Conservation (phyloP, 2,888 invertebrate genomes). For the Litoditis marina region DNA sequence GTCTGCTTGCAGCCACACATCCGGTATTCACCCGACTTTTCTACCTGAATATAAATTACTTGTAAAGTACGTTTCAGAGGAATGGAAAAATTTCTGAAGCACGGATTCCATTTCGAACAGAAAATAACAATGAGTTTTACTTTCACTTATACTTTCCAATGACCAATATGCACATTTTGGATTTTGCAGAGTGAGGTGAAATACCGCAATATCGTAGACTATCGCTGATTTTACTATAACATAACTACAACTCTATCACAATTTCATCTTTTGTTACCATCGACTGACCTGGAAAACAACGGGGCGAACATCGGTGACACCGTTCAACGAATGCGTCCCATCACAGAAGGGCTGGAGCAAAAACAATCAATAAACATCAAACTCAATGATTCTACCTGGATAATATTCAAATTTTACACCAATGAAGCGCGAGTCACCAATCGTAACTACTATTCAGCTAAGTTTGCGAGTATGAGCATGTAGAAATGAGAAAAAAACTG, state of each 20-base stretch:
- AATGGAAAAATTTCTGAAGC: no score
- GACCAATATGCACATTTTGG: no score
- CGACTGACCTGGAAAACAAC: slow-evolving; percentile 69
- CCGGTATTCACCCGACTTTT: slow-evolving; percentile 80
- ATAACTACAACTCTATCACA: no score
- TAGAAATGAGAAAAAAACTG: no score
- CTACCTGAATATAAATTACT: slow-evolving; percentile 67
- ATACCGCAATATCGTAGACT: no score
- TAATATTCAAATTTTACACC: no score
- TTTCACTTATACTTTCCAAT: background rate
- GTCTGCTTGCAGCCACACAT: slow-evolving; percentile 98
- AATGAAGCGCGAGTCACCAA: no score
- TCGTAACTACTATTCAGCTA: background rate
- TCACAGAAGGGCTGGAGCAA: slow-evolving; percentile 82
- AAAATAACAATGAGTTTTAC: background rate
- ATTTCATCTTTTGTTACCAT: background rate
- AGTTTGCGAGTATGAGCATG: background rate
- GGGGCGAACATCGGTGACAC: slow-evolving; percentile 77
- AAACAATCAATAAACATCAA: background rate
- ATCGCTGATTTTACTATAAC: no score
- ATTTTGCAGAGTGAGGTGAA: no score
- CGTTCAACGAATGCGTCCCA: slow-evolving; percentile 77
- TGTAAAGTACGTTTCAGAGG: no score
- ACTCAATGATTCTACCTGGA: no score
- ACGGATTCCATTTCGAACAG: no score